Evolutionary conservation across 2,797 vertebrate genomes (phyloP), one percentile per base, ranked within the genome.

Genomic region (Lemur catta): DNA sequence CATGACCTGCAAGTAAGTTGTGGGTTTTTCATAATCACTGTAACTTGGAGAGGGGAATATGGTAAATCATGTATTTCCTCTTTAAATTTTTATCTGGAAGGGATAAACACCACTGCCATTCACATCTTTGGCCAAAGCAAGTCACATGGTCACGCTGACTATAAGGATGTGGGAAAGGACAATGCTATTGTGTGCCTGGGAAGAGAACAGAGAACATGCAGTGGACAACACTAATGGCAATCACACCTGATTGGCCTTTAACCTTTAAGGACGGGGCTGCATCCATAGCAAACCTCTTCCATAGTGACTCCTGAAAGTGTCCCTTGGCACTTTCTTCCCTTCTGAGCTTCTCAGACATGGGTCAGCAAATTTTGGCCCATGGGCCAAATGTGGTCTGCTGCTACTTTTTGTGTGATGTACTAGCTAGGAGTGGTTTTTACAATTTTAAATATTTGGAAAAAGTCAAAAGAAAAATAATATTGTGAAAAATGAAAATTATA

Each of bases 391-490:
- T 78, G 30, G 24, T 28, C 30, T 65, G 28, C 10, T 93, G 18
- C 46, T 59, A 93, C 48, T 84, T 97, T 93, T 87, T 85, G 41
- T 74, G 33, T 28, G 2, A 33, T 78, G 65, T 96, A 0, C 46
- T 63, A 81, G 48, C 48, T 81, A 74, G 59, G 30, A 93, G 72
- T n/a, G 48, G 33, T 80, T 81, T 95, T 80, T 78, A 67, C 33
- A 59, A 81, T 93, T 91, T 96, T 61, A 33, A 84, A 86, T 80
- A 24, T 7, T 72, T 86, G 35, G 63, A 43, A 94, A 86, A 89
- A 61, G 7, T 80, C 50, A 74, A 93, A 84, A 74, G 24, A 63
- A 94, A 92, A 92, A 86, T 63, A 80, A 59, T 93, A 74, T 48
- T 95, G n/a, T 22, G 9, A 89, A 91, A 71, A 55, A 55, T 86